Percentiles rank a stretch among this genome's conserved stretches.
phyloP scores from a whole-genome alignment of 2,888 invertebrate species.

The Lepidochitona cinerea region DNA sequence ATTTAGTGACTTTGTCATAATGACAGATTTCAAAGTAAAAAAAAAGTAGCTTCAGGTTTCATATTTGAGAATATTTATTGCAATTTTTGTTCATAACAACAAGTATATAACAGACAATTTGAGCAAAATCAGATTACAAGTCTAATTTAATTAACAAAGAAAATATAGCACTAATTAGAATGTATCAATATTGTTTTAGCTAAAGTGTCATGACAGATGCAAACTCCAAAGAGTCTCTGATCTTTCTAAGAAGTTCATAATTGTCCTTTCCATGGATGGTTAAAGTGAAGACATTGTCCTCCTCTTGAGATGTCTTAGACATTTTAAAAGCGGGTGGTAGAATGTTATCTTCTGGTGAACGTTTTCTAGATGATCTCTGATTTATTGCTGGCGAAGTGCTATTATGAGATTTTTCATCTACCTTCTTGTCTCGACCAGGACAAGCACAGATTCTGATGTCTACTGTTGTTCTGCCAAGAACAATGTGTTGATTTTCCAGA shows the following conservation, averaged over 20 bases:
- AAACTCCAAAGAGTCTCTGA: background rate
- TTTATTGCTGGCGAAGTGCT: background rate
- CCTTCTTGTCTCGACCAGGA: background rate
- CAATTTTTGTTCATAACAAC: too few relatives aligned
- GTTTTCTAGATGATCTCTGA: background rate
- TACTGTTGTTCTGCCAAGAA: background rate
- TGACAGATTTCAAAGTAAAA: too few relatives aligned
- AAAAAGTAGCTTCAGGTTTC: too few relatives aligned
- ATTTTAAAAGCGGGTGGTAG: too few relatives aligned
- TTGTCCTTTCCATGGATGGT: background rate
- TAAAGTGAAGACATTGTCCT: background rate
- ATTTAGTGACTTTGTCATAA: too few relatives aligned
- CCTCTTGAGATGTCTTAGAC: background rate
- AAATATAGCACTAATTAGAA: too few relatives aligned
- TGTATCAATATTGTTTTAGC: too few relatives aligned
- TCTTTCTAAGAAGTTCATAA: background rate
- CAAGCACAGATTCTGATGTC: slow-evolving; percentile 4
- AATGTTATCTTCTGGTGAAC: background rate
- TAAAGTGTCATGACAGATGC: too few relatives aligned
- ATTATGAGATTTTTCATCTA: background rate
- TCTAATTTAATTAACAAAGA: too few relatives aligned
- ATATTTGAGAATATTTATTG: too few relatives aligned
- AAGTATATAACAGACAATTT: too few relatives aligned
- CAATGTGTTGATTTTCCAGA: background rate
- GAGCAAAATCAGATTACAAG: too few relatives aligned